A percentile compares a stretch with the other conserved stretches of the same genome.
Conservation (phyloP, 2,888 invertebrate species). For the Cheilosia vernalis region DNA sequence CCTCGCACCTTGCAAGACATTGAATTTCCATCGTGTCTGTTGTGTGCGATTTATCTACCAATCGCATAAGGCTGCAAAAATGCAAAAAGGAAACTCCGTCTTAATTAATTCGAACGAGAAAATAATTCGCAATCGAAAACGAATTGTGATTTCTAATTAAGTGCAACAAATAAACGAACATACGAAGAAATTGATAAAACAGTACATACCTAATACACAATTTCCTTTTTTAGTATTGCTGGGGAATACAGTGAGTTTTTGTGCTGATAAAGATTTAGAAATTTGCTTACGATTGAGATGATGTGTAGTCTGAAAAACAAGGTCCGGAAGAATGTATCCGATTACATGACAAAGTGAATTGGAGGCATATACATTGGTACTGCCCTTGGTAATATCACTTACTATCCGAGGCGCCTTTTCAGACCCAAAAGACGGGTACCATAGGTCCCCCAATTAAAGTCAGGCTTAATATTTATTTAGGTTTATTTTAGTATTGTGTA, state of each 20-base stretch:
- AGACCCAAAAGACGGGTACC: too few species aligned
- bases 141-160: conserved; percentile 68
- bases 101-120: conserved; percentile 72
- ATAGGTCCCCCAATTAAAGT: too few species aligned
- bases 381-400: too few species aligned
- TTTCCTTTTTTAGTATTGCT: conserved; percentile 54
- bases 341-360: too few species aligned
- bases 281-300: not conserved
- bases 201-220: conserved; percentile 20
- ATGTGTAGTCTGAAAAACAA: too few species aligned
- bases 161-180: conserved; percentile 50
- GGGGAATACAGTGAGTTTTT: not conserved
- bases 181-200: conserved; percentile 25
- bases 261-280: not conserved
- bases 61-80: conserved; percentile 33
- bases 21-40: conserved; percentile 17
- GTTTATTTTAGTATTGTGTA: too few species aligned
- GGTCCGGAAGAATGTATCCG: too few species aligned
- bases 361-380: too few species aligned
- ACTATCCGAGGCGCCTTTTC: too few species aligned
- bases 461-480: too few species aligned
- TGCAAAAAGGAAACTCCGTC: conserved; percentile 46
- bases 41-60: conserved; percentile 32
- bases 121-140: conserved; percentile 64
- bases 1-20: conserved; percentile 58